Conservation (phyloP, 2,113 vertebrate genomes). For the Callipepla californica region DNA sequence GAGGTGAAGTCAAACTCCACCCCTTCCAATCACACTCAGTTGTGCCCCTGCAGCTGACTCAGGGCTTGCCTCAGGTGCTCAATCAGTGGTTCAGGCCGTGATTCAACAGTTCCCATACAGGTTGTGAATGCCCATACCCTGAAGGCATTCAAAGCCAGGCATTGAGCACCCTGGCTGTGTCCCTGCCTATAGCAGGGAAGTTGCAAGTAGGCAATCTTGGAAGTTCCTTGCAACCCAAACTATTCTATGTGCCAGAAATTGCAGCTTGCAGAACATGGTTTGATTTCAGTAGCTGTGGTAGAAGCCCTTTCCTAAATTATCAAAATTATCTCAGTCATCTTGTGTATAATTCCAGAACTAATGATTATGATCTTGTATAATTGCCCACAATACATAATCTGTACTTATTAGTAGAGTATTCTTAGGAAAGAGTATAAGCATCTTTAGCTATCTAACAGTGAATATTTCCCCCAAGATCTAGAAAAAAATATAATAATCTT, state of each 20-base stretch:
- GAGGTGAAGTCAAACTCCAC: no score
- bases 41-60: no score
- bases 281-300: neutral
- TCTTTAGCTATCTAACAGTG: neutral
- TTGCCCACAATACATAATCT: rapidly evolving
- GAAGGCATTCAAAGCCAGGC: no score
- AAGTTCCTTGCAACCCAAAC: no score
- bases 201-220: no score
- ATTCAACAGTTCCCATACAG: no score
- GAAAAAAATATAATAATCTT: neutral
- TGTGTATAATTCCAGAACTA: neutral
- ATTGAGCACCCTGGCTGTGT: no score
- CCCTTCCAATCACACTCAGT: no score
- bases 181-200: no score
- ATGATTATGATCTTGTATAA: neutral
- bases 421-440: neutral
- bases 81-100: no score
- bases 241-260: neutral
- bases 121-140: no score
- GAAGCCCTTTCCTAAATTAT: neutral
- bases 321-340: neutral
- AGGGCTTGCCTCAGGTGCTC: no score
- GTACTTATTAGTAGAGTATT: neutral
- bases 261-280: neutral
- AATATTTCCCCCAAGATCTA: neutral